Evolutionary conservation across 2,888 invertebrate genomes (phyloP), one percentile per base, ranked within the genome.

Genomic region (Allacma fusca): DNA sequence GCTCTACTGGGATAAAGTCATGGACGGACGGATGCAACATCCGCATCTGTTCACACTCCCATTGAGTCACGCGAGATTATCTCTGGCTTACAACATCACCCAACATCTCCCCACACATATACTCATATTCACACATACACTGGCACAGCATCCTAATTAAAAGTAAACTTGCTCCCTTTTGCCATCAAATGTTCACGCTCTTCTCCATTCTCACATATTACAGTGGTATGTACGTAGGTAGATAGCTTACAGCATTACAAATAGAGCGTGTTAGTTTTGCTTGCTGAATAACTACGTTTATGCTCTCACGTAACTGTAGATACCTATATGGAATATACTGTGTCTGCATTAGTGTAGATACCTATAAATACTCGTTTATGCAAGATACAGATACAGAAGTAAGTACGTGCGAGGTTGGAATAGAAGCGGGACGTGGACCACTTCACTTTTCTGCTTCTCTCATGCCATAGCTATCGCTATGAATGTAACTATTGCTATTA

Each of bases 41-140:
- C 74, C 71, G 65, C 78, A 78, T 67, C 74, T 78, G 78, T 62
- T 75, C 68, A 23, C 28, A 78, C 65, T 78, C 78, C 44, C 78
- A 78, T 75, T 78, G 78, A 78, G 78, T 78, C 78, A 78, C 78
- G 74, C 78, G 64, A 75, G 78, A 78, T 78, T 78, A 78, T 75
- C 75, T 75, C 79, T 77, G 75, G 77, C 79, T 79, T 77, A 79
- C 75, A 76, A 77, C 79, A 79, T 72, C 79, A 65, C 75, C 57
- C 21, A 44, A n/a, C 70, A 16, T 21, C 24, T 44, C 19, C 70
- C 16, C 26, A 26, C 28, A 28, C 71, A 67, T 50, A 50, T 50
- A 50, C 50, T 50, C 50, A 50, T 67, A 67, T 28, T 50, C 28
- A 71, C 28, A 72, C 23, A 72, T 23, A 72, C 29, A 19, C 1